Evolutionary conservation across 2,113 vertebrate genomes (phyloP), one percentile per base, ranked within the genome.

Genomic region (Parotia lawesii): DNA sequence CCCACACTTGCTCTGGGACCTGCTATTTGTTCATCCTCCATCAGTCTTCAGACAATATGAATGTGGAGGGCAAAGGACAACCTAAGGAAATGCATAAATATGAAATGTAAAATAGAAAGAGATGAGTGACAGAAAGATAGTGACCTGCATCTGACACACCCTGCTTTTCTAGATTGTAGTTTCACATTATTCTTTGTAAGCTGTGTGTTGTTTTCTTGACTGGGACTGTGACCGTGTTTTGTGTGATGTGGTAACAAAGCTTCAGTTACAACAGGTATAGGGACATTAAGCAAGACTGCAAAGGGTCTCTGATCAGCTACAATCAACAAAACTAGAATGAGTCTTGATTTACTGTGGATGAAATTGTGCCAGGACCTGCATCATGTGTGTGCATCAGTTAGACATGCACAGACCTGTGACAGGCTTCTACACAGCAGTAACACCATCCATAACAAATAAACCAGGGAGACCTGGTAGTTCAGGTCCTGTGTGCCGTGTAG

Each of bases 251-350:
- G 67, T 56, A 85, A 87, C 37, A 85, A 76, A 83, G 74, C 47
- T 76, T 82, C 44, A 70, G 64, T 82, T 89, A 64, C 74, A 92
- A 91, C 73, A 92, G 74, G 29, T 83, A 62, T 22, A 27, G 24
- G 48, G 60, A 64, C 58, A 83, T 83, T 85, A 95, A 76, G 91
- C 87, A 94, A 87, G 84, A 66, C 67, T 94, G 93, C 10, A 94
- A 93, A 91, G 77, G 93, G 90, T 93, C 90, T 90, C 92, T 88
- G 92, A 94, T 93, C 88, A 93, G 56, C 74, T 80, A 51, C 42
- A 93, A 71, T 51, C 67, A 92, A 66, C 58, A 93, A 86, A 94
- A 90, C 25, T 74, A 84, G 72, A 86, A 95, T 71, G 53, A 91
- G 61, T 40, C 48, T 88, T 90, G 72, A 83, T 91, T 85, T 80